Evolutionary conservation across 1,140 invertebrate species (phyloP).

Genomic region (Penaeus japonicus): DNA sequence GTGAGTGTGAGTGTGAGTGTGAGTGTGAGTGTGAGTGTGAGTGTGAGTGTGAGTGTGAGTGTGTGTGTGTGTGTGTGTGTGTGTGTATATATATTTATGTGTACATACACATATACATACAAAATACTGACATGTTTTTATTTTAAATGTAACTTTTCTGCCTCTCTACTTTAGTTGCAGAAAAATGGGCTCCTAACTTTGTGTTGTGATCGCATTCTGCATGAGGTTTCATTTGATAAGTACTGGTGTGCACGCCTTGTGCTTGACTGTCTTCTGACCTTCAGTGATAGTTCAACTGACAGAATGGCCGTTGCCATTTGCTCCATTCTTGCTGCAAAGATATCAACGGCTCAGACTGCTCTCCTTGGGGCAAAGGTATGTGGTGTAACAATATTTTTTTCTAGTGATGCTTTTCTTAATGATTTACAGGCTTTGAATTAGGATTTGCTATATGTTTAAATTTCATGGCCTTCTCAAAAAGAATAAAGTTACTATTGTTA

Average conservation of each 20-base stretch:
- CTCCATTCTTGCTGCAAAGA: constrained; percentile 77
- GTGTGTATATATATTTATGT: too few species aligned
- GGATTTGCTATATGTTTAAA: too few species aligned
- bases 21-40: too few species aligned
- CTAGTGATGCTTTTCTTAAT: background rate
- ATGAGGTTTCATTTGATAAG: constrained; percentile 79
- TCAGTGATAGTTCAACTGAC: constrained; percentile 79
- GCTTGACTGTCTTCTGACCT: constrained; percentile 78
- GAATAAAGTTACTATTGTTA: too few species aligned
- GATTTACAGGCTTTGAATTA: too few species aligned
- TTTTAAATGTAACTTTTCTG: background rate
- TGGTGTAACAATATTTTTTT: background rate
- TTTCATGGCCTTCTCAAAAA: too few species aligned
- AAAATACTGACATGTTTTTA: background rate
- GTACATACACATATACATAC: background rate
- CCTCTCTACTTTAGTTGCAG: constrained; percentile 69
- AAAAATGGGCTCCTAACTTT: constrained; percentile 81
- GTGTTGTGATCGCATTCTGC: constrained; percentile 81
- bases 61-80: too few species aligned
- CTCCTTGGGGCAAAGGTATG: constrained; percentile 69
- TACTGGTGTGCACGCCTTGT: constrained; percentile 78
- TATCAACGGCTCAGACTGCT: constrained; percentile 79
- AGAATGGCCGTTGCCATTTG: constrained; percentile 85
- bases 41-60: too few species aligned
- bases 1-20: too few species aligned